Base-by-base conservation (phyloP, 2,113 vertebrate species). In the Amazona vittata region DNA sequence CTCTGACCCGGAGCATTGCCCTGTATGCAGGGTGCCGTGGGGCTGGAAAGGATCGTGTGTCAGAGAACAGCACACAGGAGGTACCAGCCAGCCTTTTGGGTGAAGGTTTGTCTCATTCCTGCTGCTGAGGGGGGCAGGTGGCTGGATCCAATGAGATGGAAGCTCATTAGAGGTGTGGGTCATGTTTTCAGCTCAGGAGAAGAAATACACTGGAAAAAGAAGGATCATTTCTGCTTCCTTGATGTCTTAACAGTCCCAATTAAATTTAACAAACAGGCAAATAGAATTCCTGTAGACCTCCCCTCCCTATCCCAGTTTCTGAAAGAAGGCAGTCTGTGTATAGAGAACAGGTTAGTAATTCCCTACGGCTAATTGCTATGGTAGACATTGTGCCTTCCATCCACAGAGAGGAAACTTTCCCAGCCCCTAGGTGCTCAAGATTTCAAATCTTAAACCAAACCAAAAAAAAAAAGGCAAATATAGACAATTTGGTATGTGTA, bases 1-100 rank as follows among this genome's bases (percentile, higher is more conserved):
- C 22, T 52, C 26, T 68, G 65, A 55, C 12, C 11, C 35, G 41
- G 17, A 1, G 0, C 19, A 6, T 35, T 65, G 18, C 21, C 15
- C 16, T 0, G 3, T 10, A 19, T 3, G 2, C 20, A 39, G 53
- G 6, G 11, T 74, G 44, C 28, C 0, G 0, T 22, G 18, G 4
- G 6, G 9, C 8, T 47, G 25, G 33, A 29, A 74, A 69, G 49
- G 49, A 53, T 46, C 2, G 0, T 1, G 5, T 15, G 14, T 67
- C 25, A 47, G 20, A 77, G 31, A 46, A 9, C 18, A 64, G 49
- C 6, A 8, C 2, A 33, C 1, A 0, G 67, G 29, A 78, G 8
- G 35, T 52, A 52, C 6, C 24, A 62, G 29, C 18, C 59, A 57
- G 16, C 25, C 39, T 1, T 39, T 65, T 75, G 41, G 65, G 29